Conservation (phyloP, 2,888 invertebrate genomes). For the Cantharis rufa region DNA sequence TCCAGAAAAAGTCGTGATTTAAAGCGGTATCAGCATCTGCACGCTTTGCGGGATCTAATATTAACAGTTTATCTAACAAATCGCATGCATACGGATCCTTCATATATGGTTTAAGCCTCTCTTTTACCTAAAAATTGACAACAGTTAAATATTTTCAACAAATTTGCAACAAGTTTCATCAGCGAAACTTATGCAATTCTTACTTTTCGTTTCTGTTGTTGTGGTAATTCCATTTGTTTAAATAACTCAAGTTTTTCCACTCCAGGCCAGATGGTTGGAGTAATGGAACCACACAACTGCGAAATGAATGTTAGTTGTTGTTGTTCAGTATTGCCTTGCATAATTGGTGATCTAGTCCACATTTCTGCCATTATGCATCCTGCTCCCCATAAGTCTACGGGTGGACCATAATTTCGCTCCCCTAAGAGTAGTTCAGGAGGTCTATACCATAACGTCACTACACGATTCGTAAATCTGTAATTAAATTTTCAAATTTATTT, state of each 20-base stretch:
- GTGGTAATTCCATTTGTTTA: conserved; percentile 84
- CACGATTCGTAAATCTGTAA: conserved; percentile 90
- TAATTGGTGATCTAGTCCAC: conserved; percentile 95
- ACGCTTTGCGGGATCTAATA: conserved; percentile 88
- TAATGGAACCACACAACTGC: conserved; percentile 95
- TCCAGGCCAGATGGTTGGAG: conserved; percentile 90
- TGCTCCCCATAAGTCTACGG: conserved; percentile 96
- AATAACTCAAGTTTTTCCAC: conserved; percentile 88
- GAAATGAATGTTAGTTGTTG: conserved; percentile 94
- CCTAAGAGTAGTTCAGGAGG: conserved; percentile 73
- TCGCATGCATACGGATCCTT: conserved; percentile 92
- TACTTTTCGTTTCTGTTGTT: conserved; percentile 83
- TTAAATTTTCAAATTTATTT: neutral
- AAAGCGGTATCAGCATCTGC: conserved; percentile 89
- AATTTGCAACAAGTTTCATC: too few relatives aligned
- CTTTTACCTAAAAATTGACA: conserved; percentile 64
- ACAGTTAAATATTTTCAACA: neutral
- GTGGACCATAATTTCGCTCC: conserved; percentile 93
- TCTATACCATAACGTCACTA: conserved; percentile 95
- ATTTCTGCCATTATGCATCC: conserved; percentile 99
- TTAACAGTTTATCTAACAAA: conserved; percentile 86
- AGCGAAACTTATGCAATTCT: conserved; percentile 10
- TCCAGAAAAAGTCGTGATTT: conserved; percentile 99
- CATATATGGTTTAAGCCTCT: conserved; percentile 84
- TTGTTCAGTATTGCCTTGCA: conserved; percentile 96